Evolutionary conservation across 2,113 vertebrate species (phyloP), one percentile per base, ranked within the genome.

Genomic region (Tyto alba): DNA sequence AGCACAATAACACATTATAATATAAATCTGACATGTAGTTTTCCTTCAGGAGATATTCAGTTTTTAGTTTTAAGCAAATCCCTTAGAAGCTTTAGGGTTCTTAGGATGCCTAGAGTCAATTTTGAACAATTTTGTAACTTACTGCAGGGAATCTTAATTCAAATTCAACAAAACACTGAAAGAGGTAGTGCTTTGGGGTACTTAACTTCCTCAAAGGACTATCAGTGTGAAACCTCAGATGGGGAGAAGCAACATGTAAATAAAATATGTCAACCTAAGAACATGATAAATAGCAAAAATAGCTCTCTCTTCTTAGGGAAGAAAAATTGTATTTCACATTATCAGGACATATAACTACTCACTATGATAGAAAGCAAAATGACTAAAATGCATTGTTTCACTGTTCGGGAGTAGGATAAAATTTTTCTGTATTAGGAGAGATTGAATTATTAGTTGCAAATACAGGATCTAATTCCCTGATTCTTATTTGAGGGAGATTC

Each of bases 11-110:
- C 85, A 26, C 80, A 96, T 95, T 97, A 94, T 92, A 97, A 96
- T 97, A 96, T 95, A 97, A 97, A 95, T 97, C 93, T 97, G 94
- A 97, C 93, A 78, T 94, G 95, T 81, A 93, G 89, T 97, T 98
- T 98, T 97, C 97, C 97, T 98, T 96, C 85, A 98, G 95, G 97
- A 98, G 88, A 97, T 96, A 97, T 90, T 97, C 87, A 89, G 93
- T 84, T 97, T 98, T 98, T 94, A 97, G 97, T 95, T 98, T 97
- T 98, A 93, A 97, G 93, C 57, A 97, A 97, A 88, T 98, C 97
- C 89, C 97, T 96, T 93, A 95, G 97, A 98, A 98, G 95, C 97
- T 98, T 98, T 98, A 98, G 97, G 96, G 97, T 98, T 98, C 97
- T 98, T 98, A 97, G 25, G 92, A 98, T 97, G 94, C 97, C 96